phyloP scores from a whole-genome alignment of 2,113 vertebrate species.

The Sylvilagus bachmani region DNA sequence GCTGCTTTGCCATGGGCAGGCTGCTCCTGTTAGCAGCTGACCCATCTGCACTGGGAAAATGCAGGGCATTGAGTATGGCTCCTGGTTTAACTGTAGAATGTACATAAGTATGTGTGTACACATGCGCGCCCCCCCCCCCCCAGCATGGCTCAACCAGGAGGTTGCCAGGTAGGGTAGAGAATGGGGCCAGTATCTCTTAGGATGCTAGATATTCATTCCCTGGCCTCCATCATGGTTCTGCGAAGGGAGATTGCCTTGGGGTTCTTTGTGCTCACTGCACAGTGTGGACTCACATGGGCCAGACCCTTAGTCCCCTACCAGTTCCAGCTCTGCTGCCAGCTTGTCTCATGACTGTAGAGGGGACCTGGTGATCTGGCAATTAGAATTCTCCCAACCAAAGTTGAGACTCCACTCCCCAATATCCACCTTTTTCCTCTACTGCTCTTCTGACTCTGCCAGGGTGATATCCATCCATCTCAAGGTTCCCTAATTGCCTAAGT shows the following conservation, averaged over 20 bases:
- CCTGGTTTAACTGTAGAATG: fast-evolving
- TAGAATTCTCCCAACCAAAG: not conserved
- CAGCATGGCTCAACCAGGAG: not conserved
- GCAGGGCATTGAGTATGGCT: not conserved
- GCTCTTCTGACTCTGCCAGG: not conserved
- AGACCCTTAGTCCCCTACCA: not conserved
- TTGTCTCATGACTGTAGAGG: not conserved
- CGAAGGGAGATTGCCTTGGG: no score
- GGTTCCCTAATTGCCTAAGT: not conserved
- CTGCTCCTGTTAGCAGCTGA: not conserved
- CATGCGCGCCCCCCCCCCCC: not conserved
- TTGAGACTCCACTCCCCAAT: not conserved
- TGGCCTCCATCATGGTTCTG: not conserved
- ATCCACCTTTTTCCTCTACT: not conserved
- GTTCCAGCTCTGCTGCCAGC: not conserved
- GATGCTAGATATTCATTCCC: no score
- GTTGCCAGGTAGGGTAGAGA: not conserved
- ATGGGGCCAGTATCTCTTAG: no score
- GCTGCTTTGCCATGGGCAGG: not conserved
- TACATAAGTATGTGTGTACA: not conserved
- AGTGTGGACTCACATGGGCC: fast-evolving
- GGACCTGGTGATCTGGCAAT: not conserved
- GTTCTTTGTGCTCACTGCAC: fast-evolving
- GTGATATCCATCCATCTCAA: not conserved
- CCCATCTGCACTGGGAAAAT: not conserved